Evolutionary conservation across 2,113 vertebrate genomes (phyloP).

Genomic region (Zootoca vivipara): DNA sequence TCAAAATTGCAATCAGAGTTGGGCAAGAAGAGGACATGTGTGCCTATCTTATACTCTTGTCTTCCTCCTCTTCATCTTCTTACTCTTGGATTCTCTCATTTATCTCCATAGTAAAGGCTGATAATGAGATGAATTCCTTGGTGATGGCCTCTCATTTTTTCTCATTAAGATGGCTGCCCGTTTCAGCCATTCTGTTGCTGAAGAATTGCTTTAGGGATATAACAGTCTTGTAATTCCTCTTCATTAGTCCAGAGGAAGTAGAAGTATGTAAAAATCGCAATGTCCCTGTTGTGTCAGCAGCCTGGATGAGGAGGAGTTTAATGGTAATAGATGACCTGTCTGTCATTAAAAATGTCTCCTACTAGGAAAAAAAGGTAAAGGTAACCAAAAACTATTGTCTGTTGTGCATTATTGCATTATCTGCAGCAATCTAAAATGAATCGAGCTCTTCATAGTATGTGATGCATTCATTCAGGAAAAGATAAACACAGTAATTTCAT

Average conservation of each 20-base stretch:
- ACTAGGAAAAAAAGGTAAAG: slow-evolving; percentile 31
- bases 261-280: slow-evolving; percentile 65
- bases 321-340: slow-evolving; percentile 56
- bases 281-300: slow-evolving; percentile 63
- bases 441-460: neutral
- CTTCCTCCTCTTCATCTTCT: neutral
- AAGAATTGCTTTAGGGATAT: slow-evolving; percentile 60
- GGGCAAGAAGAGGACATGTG: slow-evolving; percentile 34
- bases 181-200: slow-evolving; percentile 41
- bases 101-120: slow-evolving; percentile 64
- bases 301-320: slow-evolving; percentile 45
- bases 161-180: slow-evolving; percentile 56
- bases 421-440: slow-evolving; percentile 3
- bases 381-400: neutral
- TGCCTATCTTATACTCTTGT: slow-evolving; percentile 4
- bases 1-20: neutral
- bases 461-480: neutral
- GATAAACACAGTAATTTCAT: slow-evolving; percentile 2
- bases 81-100: slow-evolving; percentile 47
- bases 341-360: slow-evolving; percentile 36
- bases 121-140: slow-evolving; percentile 58
- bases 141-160: slow-evolving; percentile 65
- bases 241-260: slow-evolving; percentile 63
- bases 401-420: neutral
- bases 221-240: slow-evolving; percentile 61